These are phyloP conservation scores for Melanotaenia pygmaea DNA, from an alignment of 2,797 vertebrate genomes.

Conservation along the genomic window DNA sequence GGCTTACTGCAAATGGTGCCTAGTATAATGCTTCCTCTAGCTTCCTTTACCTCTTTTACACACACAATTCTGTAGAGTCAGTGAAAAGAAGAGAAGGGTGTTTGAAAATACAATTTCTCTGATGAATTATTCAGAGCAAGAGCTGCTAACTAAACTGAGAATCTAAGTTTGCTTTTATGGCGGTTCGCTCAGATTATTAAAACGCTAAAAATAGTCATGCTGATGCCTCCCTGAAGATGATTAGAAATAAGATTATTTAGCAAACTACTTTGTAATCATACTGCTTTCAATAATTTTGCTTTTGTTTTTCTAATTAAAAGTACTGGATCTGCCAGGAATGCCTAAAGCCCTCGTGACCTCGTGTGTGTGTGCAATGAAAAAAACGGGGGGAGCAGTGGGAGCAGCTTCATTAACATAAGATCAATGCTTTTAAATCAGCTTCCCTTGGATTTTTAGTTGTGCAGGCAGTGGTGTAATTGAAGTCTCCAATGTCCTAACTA, in stretches of 20 bases:
- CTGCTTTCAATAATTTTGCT: conserved; percentile 1
- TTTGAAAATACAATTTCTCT: conserved; percentile 44
- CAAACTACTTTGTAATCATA: conserved; percentile 11
- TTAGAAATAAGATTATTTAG: conserved; percentile 15
- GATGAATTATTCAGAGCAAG: conserved; percentile 61
- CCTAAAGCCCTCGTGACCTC: conserved; percentile 22
- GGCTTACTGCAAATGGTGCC: conserved; percentile 22
- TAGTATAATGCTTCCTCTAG: conserved; percentile 10
- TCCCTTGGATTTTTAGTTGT: conserved; percentile 44
- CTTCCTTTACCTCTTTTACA: conserved; percentile 30
- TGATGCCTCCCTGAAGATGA: background rate
- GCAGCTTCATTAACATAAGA: conserved; percentile 63
- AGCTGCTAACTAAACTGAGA: conserved; percentile 17
- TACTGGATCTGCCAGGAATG: conserved; percentile 28
- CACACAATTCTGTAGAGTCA: conserved; percentile 12
- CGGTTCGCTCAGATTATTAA: conserved; percentile 7
- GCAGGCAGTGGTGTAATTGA: conserved; percentile 40
- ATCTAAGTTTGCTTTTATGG: conserved; percentile 40
- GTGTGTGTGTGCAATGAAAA: conserved; percentile 39
- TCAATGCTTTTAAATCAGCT: conserved; percentile 72
- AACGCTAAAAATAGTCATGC: conserved; percentile 18
- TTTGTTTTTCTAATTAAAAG: conserved; percentile 27
- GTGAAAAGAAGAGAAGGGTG: conserved; percentile 48
- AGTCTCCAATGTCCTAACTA: conserved; percentile 20
- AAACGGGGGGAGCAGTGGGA: conserved; percentile 12